phyloP scores from a whole-genome alignment of 2,797 vertebrate genomes.

The Setipinna tenuifilis region DNA sequence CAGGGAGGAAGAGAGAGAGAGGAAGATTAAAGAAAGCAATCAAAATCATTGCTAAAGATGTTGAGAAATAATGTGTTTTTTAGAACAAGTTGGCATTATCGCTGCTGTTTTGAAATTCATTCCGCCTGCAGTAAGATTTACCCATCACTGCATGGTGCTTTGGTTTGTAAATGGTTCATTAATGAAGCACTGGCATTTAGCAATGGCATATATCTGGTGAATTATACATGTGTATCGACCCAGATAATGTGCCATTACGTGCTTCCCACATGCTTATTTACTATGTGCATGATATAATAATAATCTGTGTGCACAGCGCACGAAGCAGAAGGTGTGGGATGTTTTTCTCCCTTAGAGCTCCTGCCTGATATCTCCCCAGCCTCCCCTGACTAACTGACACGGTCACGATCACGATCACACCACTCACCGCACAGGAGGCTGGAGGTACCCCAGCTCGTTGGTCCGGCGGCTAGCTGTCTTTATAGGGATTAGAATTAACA shows the following conservation, averaged over 20 bases:
- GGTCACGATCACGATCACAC: not conserved
- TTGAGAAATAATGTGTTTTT: not conserved
- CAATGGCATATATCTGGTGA: slow-evolving; percentile 1
- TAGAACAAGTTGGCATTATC: not conserved
- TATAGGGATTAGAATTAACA: not conserved
- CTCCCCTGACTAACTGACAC: not conserved
- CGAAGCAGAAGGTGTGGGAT: not conserved
- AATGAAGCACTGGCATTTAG: slow-evolving; percentile 15
- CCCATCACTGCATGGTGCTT: not conserved
- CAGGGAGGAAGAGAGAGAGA: not conserved
- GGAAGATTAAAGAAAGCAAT: not conserved
- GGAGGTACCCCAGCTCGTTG: not conserved
- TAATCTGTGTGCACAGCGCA: not conserved
- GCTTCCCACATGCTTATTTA: slow-evolving; percentile 18
- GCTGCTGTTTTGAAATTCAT: not conserved
- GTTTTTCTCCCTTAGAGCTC: not conserved
- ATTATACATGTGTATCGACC: slow-evolving; percentile 22
- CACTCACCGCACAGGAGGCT: not conserved
- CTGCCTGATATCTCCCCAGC: not conserved
- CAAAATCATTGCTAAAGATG: not conserved
- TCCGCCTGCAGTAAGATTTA: not conserved
- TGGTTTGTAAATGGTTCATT: slow-evolving; percentile 15
- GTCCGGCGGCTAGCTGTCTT: not conserved
- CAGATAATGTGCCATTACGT: slow-evolving; percentile 9
- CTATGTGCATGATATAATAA: slow-evolving; percentile 8